Conservation (phyloP, 1,140 invertebrate species). For the Laupala kohalensis region DNA sequence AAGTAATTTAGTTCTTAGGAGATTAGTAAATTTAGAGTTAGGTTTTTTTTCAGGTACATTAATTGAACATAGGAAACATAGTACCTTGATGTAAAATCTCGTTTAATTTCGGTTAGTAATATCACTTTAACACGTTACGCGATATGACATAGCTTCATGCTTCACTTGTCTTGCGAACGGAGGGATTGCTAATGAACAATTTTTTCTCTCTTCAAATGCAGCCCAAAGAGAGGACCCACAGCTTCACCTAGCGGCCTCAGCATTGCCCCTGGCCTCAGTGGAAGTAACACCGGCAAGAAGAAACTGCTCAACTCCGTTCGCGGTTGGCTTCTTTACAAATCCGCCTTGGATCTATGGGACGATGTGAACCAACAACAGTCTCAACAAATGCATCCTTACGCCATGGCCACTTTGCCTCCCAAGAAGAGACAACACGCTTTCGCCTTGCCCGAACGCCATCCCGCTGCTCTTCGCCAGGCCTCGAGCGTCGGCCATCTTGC, state of each 20-base stretch:
- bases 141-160: too few relatives aligned
- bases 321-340: conserved; percentile 35
- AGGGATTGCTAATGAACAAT: too few relatives aligned
- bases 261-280: too few relatives aligned
- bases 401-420: not conserved
- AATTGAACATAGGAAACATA: too few relatives aligned
- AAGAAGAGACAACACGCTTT: not conserved
- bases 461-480: conserved; percentile 17
- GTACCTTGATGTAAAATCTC: too few relatives aligned
- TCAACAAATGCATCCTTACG: not conserved
- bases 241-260: not conserved
- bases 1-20: too few relatives aligned
- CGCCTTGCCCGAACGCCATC: not conserved
- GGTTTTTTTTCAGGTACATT: too few relatives aligned
- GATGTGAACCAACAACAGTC: conserved; percentile 21
- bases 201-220: not conserved
- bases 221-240: not conserved
- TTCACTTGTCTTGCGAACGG: too few relatives aligned
- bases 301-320: conserved; percentile 29
- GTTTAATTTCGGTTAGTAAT: too few relatives aligned
- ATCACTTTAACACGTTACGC: too few relatives aligned
- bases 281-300: conserved; percentile 13
- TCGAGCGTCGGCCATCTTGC: conserved; percentile 24
- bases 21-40: too few relatives aligned
- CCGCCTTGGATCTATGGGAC: conserved; percentile 33